Evolutionary conservation across 2,888 invertebrate genomes (phyloP), one percentile per base, ranked within the genome.

Genomic region (Amaurobius ferox): DNA sequence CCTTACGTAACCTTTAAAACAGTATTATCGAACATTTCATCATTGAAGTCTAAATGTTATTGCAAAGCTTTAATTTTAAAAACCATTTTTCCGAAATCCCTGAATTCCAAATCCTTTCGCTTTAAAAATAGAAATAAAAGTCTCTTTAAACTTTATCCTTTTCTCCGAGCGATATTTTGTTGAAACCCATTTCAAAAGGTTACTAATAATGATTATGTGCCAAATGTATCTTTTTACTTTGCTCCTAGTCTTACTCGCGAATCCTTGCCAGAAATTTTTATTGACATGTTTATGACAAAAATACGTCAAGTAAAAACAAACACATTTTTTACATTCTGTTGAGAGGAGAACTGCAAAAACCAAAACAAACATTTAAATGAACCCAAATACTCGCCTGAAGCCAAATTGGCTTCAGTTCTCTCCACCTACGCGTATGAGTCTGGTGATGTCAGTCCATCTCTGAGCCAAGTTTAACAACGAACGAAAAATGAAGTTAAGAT

Each of bases 351-450:
- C 23, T 55, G 35, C 16, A 55, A 77, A 55, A 55, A 78, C 48
- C 68, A 78, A 78, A 78, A 72, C 72, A 72, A 72, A 78, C 68
- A 55, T 68, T 78, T 78, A 40, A 68, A 39, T 61, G 66, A 68
- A 48, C 55, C 28, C 32, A 48, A 35, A 77, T 67, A 32, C 40
- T 26, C 40, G 44, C 19, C 16, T 35, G 68, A 13, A 78, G 78
- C 78, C 78, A 78, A 78, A 39, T 78, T 78, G 78, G 68, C 70
- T 35, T 29, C 61, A 13, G 55, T 28, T 19, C 61, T 35, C 32
- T 61, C 70, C 68, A 39, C 68, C 68, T 35, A 78, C 68, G 68
- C 68, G 39, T n/a, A n/a, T 29, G 0, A 13, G 29, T 16, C 30
- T 64, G 61, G 55, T 78, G 78, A 78, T 68, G 78, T 77, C 32